Conservation (phyloP, 2,797 vertebrate genomes). For the Macropus fuliginosus region DNA sequence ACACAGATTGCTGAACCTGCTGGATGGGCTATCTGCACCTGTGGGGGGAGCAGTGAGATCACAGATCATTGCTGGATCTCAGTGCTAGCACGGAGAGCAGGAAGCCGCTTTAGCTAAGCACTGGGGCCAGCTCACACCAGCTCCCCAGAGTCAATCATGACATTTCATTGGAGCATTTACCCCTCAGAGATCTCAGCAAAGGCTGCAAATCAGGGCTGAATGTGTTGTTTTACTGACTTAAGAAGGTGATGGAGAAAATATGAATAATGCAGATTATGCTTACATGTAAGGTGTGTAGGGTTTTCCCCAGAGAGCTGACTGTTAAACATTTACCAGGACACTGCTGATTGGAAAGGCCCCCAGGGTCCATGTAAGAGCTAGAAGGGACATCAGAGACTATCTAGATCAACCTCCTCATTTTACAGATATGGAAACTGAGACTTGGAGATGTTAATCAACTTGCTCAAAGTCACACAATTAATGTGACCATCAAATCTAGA, state of each 20-base stretch:
- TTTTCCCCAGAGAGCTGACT: no score
- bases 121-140: background rate
- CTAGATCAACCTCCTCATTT: background rate
- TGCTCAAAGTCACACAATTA: background rate
- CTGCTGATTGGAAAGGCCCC: background rate
- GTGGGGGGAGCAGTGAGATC: background rate
- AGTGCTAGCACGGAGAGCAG: background rate
- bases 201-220: background rate
- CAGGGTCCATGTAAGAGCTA: background rate
- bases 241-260: background rate
- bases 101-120: background rate
- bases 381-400: background rate
- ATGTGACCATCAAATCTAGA: background rate
- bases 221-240: background rate
- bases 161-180: background rate
- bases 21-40: background rate
- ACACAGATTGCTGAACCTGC: background rate
- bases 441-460: background rate
- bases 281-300: background rate
- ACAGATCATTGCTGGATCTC: background rate
- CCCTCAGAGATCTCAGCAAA: background rate
- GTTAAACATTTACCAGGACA: background rate
- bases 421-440: background rate
- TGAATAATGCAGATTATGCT: background rate
- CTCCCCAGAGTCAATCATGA: background rate